Percentiles rank a stretch among this genome's conserved stretches.
Conservation (phyloP, 1,140 invertebrate species). For the Pseudomyrmex gracilis region DNA sequence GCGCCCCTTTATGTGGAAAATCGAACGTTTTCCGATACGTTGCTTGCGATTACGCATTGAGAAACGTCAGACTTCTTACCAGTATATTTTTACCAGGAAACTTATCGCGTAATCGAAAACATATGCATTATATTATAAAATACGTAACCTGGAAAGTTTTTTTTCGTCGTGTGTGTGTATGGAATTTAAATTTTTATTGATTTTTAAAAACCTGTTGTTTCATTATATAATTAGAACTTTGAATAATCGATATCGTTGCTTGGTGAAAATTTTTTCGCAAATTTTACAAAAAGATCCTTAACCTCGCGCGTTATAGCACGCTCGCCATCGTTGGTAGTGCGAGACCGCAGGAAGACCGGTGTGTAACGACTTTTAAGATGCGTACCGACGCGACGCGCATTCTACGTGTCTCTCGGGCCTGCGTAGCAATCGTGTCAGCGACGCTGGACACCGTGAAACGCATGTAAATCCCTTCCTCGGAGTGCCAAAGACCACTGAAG, state of each 20-base stretch:
- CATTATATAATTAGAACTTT: no score
- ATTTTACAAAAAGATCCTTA: conserved; percentile 63
- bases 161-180: no score
- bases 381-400: conserved; percentile 76
- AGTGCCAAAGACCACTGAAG: conserved; percentile 54
- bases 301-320: conserved; percentile 42
- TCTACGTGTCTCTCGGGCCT: conserved; percentile 73
- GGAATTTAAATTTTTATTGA: no score
- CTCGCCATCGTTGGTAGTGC: conserved; percentile 46
- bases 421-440: conserved; percentile 76
- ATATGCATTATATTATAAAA: not conserved
- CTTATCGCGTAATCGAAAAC: not conserved
- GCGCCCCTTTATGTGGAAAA: conserved; percentile 7
- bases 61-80: not conserved
- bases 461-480: conserved; percentile 74
- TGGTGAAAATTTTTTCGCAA: not conserved
- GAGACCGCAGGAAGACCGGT: conserved; percentile 71
- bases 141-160: no score
- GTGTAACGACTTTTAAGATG: conserved; percentile 75
- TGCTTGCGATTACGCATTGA: not conserved
- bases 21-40: not conserved
- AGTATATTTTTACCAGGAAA: not conserved
- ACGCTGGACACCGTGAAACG: conserved; percentile 74
- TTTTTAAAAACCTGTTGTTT: no score
- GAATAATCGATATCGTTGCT: not conserved